Conservation (phyloP, 2,113 vertebrate species). For the Phalacrocorax pelagicus region DNA sequence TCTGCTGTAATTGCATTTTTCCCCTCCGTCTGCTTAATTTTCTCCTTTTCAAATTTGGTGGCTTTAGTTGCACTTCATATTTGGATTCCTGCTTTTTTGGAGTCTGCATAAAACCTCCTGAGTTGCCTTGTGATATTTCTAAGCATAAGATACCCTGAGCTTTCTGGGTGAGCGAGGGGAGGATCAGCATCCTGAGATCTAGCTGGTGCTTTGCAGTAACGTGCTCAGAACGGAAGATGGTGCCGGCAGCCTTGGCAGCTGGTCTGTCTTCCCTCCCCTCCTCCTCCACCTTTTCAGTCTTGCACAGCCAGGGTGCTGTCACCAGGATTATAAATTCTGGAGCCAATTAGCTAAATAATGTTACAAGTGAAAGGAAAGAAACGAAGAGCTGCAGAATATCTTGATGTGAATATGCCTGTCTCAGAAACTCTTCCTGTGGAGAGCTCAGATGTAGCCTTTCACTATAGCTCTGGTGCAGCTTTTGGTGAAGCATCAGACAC, state of each 20-base stretch:
- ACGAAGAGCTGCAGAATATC: slow-evolving; percentile 14
- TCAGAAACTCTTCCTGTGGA: not conserved
- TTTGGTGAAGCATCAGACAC: not conserved
- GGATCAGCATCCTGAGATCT: not conserved
- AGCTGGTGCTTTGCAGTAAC: slow-evolving; percentile 42
- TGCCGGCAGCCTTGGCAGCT: slow-evolving; percentile 54
- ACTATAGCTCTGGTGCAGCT: not conserved
- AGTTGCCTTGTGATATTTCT: not conserved
- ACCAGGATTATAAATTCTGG: slow-evolving; percentile 62
- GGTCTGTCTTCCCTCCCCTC: not conserved
- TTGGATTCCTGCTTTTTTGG: slow-evolving; percentile 44
- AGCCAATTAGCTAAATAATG: slow-evolving; percentile 67
- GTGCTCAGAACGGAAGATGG: slow-evolving; percentile 62
- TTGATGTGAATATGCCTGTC: not conserved
- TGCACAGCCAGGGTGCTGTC: slow-evolving; percentile 38
- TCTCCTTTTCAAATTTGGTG: slow-evolving; percentile 54
- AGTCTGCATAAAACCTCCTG: slow-evolving; percentile 32
- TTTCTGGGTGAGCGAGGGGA: not conserved
- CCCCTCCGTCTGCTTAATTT: slow-evolving; percentile 44
- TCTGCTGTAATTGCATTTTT: slow-evolving; percentile 43
- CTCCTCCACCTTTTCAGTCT: not conserved
- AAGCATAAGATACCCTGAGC: not conserved
- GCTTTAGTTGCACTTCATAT: slow-evolving; percentile 42
- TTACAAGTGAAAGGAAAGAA: slow-evolving; percentile 41
- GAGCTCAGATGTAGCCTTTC: not conserved